Evolutionary conservation across 2,888 invertebrate genomes (phyloP).

Genomic region (Aphrophora alni): DNA sequence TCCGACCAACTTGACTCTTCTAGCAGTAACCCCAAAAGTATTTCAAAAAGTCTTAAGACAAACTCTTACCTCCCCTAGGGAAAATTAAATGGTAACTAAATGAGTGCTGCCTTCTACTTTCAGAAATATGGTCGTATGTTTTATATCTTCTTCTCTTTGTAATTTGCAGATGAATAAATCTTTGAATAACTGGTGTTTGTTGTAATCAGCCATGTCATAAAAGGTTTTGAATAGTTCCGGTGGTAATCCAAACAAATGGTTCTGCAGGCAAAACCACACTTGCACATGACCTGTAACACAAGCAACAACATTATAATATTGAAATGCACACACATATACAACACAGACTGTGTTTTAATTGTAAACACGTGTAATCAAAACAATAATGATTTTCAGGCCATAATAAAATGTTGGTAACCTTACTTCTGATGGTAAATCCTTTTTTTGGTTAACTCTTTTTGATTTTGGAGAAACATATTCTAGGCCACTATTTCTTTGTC

Average conservation of each 20-base stretch:
- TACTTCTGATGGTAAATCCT: background rate
- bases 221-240: constrained; percentile 9
- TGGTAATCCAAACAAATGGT: constrained; percentile 1
- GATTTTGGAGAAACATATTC: constrained; percentile 4
- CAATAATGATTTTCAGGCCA: background rate
- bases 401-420: background rate
- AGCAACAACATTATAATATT: constrained; percentile 3
- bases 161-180: constrained; percentile 3
- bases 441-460: background rate
- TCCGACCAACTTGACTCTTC: constrained; percentile 17
- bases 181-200: background rate
- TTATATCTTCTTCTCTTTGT: constrained; percentile 11
- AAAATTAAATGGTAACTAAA: constrained; percentile 10
- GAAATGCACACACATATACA: background rate
- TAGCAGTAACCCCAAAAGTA: constrained; percentile 10
- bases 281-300: constrained; percentile 9
- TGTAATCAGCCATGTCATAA: constrained; percentile 22
- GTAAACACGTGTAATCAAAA: no score
- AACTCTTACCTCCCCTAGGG: constrained; percentile 12
- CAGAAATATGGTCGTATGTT: background rate
- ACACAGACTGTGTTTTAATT: background rate
- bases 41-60: constrained; percentile 16
- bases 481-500: constrained; percentile 9
- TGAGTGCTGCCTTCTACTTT: constrained; percentile 11
- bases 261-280: constrained; percentile 11